Conservation (phyloP, 2,888 invertebrate species). For the Drosophila flavopinicola region DNA sequence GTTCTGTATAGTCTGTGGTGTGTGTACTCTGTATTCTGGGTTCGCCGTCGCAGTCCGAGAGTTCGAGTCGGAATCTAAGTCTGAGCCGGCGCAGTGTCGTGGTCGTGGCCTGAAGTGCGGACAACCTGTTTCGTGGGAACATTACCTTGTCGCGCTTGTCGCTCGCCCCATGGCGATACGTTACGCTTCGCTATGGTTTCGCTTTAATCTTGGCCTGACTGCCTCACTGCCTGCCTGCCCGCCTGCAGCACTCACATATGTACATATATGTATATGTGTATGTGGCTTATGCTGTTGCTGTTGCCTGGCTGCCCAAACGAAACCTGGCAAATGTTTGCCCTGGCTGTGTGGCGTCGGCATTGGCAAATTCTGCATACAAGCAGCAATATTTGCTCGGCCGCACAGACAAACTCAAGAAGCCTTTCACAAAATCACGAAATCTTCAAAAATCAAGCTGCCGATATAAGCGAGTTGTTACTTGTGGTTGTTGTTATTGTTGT, state of each 20-base stretch:
- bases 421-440: slow-evolving; percentile 78
- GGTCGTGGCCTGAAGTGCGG: slow-evolving; percentile 81
- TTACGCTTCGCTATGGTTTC: slow-evolving; percentile 79
- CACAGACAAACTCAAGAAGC: slow-evolving; percentile 69
- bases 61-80: slow-evolving; percentile 24
- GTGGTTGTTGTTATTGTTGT: too few species aligned
- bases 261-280: slow-evolving; percentile 16
- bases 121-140: slow-evolving; percentile 85
- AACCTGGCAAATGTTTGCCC: slow-evolving; percentile 69
- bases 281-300: slow-evolving; percentile 27
- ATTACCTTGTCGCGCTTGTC: slow-evolving; percentile 83
- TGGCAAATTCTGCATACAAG: slow-evolving; percentile 74
- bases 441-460: slow-evolving; percentile 73
- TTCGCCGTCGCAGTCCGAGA: slow-evolving; percentile 18
- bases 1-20: slow-evolving; percentile 15
- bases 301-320: slow-evolving; percentile 30
- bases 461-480: slow-evolving; percentile 58
- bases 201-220: slow-evolving; percentile 70
- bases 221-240: slow-evolving; percentile 21
- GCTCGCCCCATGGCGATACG: slow-evolving; percentile 75
- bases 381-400: slow-evolving; percentile 59
- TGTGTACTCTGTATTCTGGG: slow-evolving; percentile 38
- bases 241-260: slow-evolving; percentile 53
- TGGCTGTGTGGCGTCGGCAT: slow-evolving; percentile 38
- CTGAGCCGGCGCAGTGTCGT: slow-evolving; percentile 50